phyloP scores from a whole-genome alignment of 2,888 invertebrate species.

The Rotaria socialis region DNA sequence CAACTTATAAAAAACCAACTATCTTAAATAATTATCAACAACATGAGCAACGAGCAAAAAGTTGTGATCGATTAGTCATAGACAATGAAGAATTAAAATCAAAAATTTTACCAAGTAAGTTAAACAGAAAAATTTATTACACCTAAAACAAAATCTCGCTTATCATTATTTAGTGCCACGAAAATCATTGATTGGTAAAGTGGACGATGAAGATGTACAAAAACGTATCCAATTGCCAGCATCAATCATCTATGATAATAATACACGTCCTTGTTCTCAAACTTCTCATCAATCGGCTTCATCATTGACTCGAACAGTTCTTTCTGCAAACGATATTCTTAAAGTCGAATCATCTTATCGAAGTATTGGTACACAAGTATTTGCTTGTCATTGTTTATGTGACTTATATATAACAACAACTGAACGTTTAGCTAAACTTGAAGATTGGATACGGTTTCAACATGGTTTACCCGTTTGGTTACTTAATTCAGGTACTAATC shows the following conservation, averaged over 20 bases:
- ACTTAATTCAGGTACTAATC: conserved; percentile 43
- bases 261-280: neutral
- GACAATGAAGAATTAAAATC: neutral
- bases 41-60: neutral
- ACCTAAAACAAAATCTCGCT: too few species aligned
- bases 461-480: conserved; percentile 43
- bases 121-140: neutral
- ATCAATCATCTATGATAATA: neutral
- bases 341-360: conserved; percentile 44
- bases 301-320: neutral
- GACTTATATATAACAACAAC: conserved; percentile 40
- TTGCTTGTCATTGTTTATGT: conserved; percentile 38
- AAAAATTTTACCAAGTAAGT: neutral
- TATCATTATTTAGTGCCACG: neutral
- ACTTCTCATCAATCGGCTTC: neutral
- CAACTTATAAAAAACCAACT: neutral
- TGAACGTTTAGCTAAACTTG: conserved; percentile 41
- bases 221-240: neutral
- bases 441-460: conserved; percentile 41
- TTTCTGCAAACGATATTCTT: conserved; percentile 14
- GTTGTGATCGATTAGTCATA: conserved; percentile 4
- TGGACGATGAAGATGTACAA: neutral
- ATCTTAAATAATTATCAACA: neutral
- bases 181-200: neutral
- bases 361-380: conserved; percentile 42